Evolutionary conservation across 2,888 invertebrate species (phyloP), one percentile per base, ranked within the genome.

Genomic region (Spialia ferax): DNA sequence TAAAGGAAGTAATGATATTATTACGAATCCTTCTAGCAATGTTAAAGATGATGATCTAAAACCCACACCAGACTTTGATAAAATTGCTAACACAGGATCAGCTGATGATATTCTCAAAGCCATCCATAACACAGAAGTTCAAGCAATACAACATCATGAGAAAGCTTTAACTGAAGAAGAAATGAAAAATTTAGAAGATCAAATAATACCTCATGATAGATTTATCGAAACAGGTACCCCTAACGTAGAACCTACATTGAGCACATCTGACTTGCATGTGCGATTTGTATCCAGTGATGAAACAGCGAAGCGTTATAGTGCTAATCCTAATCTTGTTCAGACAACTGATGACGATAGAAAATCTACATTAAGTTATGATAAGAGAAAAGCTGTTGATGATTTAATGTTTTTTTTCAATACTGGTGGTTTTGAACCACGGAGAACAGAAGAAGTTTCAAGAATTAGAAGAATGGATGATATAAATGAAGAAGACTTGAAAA

Each of bases 351-450:
- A 20, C 50, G 42, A 68, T 38, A 62, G 62, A 52, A 52, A 61
- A 32, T 20, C 59, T 11, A 68, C 73, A 57, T 73, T 92, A 67
- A 82, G 80, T 61, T 78, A 82, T 20, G 90, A 92, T 65, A 90
- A 89, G 75, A 91, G 86, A 73, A 86, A 89, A 79, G 85, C 88
- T 0, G 85, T 94, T 11, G 93, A 94, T 71, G 92, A 91, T 42
- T 77, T 94, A 64, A 76, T 94, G 56, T 84, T 82, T 75, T 88
- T 89, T 81, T 91, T 94, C 61, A 82, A 89, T 45, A 86, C 87
- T 78, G 82, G 84, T 74, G 86, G 82, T 18, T 80, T 83, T 71
- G 76, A 84, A 70, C 71, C 80, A 63, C 74, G 74, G 68, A 38
- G 67, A 10, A 69, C 74, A 15, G 73, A 77, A 69, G 72, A 74